Conservation (phyloP, 2,113 vertebrate species). For the Australoheros scitulus region DNA sequence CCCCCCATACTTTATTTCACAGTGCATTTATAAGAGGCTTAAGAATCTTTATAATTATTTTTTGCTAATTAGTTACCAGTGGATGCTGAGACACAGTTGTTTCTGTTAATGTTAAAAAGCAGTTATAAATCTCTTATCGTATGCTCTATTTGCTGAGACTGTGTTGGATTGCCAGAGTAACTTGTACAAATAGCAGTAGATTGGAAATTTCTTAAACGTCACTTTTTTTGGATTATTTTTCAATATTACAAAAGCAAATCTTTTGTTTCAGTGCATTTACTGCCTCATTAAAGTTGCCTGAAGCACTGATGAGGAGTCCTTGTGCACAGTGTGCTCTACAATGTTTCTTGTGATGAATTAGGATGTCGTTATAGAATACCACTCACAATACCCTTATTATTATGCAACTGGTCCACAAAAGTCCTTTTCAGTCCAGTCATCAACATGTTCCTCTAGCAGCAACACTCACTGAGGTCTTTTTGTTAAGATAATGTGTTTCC, state of each 20-base stretch:
- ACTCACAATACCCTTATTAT: constrained; percentile 16
- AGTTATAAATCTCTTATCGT: background rate
- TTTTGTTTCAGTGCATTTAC: background rate
- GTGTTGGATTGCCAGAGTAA: rapidly evolving
- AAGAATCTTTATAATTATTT: background rate
- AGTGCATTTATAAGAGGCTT: background rate
- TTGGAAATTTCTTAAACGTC: background rate
- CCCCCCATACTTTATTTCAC: background rate
- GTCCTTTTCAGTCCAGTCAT: constrained; percentile 44
- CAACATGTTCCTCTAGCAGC: constrained; percentile 51
- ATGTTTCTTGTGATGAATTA: background rate
- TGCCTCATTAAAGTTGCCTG: background rate
- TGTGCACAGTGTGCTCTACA: background rate
- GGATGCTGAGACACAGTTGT: background rate
- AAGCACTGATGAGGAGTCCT: background rate
- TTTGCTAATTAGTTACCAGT: background rate
- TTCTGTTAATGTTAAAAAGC: background rate
- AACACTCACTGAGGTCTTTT: constrained; percentile 46
- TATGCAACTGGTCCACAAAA: constrained; percentile 21
- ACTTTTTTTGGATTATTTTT: background rate
- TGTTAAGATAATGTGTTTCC: constrained; percentile 68
- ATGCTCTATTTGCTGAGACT: background rate
- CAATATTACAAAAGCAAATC: background rate
- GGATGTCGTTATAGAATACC: constrained; percentile 3
- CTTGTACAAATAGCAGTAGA: background rate